These are phyloP conservation scores for Epinephelus coioides DNA, from an alignment of 2,797 vertebrate genomes.

Conservation along the genomic window DNA sequence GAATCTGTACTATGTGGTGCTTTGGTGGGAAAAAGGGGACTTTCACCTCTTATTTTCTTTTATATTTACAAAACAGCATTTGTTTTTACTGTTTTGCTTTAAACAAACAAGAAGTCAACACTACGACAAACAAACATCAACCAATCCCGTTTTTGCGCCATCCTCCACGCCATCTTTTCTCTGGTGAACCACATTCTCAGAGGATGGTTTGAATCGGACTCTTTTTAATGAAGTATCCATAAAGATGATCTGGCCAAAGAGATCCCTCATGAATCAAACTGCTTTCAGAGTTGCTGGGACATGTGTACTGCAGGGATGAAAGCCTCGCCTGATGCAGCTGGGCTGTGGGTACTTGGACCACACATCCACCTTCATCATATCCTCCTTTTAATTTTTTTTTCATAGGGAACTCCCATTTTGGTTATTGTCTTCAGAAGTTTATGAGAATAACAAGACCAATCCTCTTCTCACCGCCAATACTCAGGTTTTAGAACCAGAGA, in stretches of 20 bases:
- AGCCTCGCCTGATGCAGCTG: conserved; percentile 44
- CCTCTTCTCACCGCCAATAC: conserved; percentile 20
- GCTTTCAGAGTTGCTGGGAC: conserved; percentile 45
- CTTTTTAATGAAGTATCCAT: conserved; percentile 44
- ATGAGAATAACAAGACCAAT: conserved; percentile 4
- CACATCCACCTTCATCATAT: conserved; percentile 40
- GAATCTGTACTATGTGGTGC: conserved; percentile 12
- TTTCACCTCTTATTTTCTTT: conserved; percentile 26
- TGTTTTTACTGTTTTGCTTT: too few species aligned
- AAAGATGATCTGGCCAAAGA: conserved; percentile 39
- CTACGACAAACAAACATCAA: not conserved
- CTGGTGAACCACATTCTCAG: conserved; percentile 15
- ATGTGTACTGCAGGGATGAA: conserved; percentile 50
- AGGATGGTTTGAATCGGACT: conserved; percentile 32
- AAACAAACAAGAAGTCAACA: conserved; percentile 11
- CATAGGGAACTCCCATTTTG: conserved; percentile 27
- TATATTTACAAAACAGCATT: not conserved
- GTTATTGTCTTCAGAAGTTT: conserved; percentile 34
- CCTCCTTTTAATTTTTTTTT: not conserved
- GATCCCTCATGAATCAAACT: conserved; percentile 43
- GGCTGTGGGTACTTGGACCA: conserved; percentile 28
- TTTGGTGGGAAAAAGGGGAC: conserved; percentile 10
- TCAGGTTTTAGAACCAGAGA: conserved; percentile 3
- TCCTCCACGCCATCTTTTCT: conserved; percentile 14
- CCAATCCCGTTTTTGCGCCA: not conserved